These are phyloP conservation scores for Meriones unguiculatus DNA, from an alignment of 2,113 vertebrate genomes.

Conservation along the genomic window DNA sequence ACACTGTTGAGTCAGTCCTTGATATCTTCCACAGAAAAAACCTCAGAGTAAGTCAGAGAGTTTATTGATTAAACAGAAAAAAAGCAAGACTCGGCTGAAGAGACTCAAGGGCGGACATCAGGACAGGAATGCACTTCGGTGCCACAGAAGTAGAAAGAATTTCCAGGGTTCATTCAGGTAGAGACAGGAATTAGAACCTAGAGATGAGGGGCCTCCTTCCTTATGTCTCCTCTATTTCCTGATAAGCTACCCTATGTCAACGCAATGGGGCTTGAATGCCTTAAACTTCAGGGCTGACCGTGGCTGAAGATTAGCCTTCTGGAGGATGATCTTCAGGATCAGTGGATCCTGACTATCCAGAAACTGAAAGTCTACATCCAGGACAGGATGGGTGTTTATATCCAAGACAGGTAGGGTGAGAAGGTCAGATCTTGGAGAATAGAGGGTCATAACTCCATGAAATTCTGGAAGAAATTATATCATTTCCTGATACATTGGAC, in stretches of 20 bases:
- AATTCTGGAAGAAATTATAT: background rate
- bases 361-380: background rate
- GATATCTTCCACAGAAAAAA: background rate
- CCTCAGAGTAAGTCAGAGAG: background rate
- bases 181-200: background rate
- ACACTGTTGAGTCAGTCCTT: background rate
- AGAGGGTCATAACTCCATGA: too few relatives aligned
- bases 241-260: too few relatives aligned
- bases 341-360: background rate
- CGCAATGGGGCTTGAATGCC: background rate
- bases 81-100: background rate
- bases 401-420: too few relatives aligned
- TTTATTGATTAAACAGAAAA: background rate
- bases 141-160: background rate
- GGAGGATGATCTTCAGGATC: background rate
- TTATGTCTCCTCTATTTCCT: background rate
- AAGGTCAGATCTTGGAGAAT: background rate
- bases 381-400: too few relatives aligned
- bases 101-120: background rate
- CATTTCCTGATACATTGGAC: background rate
- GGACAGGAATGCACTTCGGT: background rate
- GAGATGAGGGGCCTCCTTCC: background rate
- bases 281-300: background rate
- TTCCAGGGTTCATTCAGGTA: background rate
- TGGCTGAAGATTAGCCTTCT: background rate